These are phyloP conservation scores for Eucidaris tribuloides DNA, from an alignment of 35 echinoderm and acorn worm genomes.

Conservation along the genomic window DNA sequence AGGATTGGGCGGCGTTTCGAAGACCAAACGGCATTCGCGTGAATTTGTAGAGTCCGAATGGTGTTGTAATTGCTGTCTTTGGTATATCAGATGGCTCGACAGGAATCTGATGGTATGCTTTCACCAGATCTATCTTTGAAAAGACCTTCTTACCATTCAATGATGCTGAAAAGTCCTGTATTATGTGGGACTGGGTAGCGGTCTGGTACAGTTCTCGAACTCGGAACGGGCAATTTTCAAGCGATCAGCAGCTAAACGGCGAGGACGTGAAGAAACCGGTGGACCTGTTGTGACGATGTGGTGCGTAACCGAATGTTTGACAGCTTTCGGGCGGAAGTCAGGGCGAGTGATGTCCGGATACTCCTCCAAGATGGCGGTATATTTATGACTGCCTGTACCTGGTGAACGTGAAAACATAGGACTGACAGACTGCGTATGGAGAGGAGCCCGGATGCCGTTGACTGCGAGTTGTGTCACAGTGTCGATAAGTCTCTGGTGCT, in stretches of 20 bases:
- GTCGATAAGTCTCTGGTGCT: not conserved
- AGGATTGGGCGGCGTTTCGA: constrained; percentile 30
- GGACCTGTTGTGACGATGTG: constrained; percentile 14
- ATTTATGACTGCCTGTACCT: too few relatives aligned
- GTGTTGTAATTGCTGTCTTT: constrained; percentile 56
- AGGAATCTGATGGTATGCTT: constrained; percentile 66
- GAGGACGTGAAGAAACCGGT: not conserved
- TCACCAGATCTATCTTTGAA: constrained; percentile 45
- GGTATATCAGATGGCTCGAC: constrained; percentile 46
- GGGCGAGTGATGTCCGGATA: not conserved
- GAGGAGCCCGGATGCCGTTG: too few relatives aligned
- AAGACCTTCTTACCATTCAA: constrained; percentile 35
- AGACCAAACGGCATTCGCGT: constrained; percentile 66
- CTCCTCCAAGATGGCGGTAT: too few relatives aligned
- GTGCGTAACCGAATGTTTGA: constrained; percentile 22
- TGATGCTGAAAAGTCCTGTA: constrained; percentile 47
- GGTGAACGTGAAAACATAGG: not conserved
- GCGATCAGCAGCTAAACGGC: constrained; percentile 45
- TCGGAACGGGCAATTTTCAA: constrained; percentile 9
- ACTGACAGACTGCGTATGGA: not conserved
- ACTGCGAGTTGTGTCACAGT: too few relatives aligned
- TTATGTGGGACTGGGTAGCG: constrained; percentile 51
- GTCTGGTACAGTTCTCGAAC: constrained; percentile 10
- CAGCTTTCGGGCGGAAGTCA: not conserved
- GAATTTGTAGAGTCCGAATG: constrained; percentile 53